Evolutionary conservation across 2,888 invertebrate genomes (phyloP).

Genomic region (Nomada hirtipes): DNA sequence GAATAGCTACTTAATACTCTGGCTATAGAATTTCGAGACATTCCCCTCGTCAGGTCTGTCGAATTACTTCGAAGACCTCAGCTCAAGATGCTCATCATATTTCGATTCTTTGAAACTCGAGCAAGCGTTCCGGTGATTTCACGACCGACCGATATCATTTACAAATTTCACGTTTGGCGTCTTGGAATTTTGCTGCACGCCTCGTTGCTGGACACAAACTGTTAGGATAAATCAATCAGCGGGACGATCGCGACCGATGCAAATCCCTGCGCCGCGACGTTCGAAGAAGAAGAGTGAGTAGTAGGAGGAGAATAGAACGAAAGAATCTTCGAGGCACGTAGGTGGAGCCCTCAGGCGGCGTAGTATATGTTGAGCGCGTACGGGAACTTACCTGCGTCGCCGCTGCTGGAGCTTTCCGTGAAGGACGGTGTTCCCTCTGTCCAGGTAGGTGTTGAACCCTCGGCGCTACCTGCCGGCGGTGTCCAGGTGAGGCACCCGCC

Average conservation of each 20-base stretch:
- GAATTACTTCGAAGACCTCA: too few relatives aligned
- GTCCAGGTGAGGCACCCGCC: constrained; percentile 88
- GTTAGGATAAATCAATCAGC: constrained; percentile 24
- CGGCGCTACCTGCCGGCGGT: constrained; percentile 91
- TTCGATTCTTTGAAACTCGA: too few relatives aligned
- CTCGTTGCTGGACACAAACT: neutral
- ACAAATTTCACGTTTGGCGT: too few relatives aligned
- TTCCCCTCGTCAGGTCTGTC: too few relatives aligned
- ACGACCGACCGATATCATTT: too few relatives aligned
- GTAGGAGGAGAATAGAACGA: constrained; percentile 48
- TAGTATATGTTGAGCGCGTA: constrained; percentile 80
- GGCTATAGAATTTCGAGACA: too few relatives aligned
- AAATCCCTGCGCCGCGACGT: constrained; percentile 32
- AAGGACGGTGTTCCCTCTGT: constrained; percentile 99
- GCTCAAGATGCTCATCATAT: too few relatives aligned
- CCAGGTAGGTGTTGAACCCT: constrained; percentile 98
- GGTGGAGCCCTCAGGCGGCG: constrained; percentile 58
- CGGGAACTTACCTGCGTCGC: constrained; percentile 90
- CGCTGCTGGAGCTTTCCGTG: constrained; percentile 98
- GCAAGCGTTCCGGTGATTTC: too few relatives aligned
- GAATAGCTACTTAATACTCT: too few relatives aligned
- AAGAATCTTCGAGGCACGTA: constrained; percentile 49
- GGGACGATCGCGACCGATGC: constrained; percentile 37
- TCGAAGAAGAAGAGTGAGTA: constrained; percentile 36
- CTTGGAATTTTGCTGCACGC: too few relatives aligned